phyloP scores from a whole-genome alignment of 2,113 vertebrate species.

The Taxidea taxus region DNA sequence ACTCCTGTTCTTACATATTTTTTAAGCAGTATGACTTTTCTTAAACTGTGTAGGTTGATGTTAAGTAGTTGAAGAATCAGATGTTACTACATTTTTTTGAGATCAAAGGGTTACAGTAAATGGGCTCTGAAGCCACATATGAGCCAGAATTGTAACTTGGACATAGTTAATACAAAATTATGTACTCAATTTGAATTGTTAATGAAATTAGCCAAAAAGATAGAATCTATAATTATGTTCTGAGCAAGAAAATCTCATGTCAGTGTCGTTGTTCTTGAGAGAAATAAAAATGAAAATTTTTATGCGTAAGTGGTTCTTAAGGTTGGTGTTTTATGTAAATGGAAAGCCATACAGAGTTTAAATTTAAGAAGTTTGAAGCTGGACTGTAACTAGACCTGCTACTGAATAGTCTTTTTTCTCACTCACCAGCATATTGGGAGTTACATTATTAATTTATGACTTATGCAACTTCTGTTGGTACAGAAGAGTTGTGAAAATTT shows the following conservation, averaged over 20 bases:
- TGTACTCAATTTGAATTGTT: conserved; percentile 36
- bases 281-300: conserved; percentile 42
- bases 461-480: conserved; percentile 6
- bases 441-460: conserved; percentile 4
- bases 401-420: not conserved
- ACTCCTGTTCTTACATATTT: not conserved
- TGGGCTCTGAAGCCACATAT: not conserved
- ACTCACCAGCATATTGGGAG: not conserved
- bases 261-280: conserved; percentile 38
- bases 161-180: conserved; percentile 20
- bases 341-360: conserved; percentile 17
- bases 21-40: conserved; percentile 14
- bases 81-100: not conserved
- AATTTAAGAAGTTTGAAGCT: conserved; percentile 30
- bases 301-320: not conserved
- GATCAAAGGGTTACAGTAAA: conserved; percentile 12
- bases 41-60: not conserved
- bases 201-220: conserved; percentile 54
- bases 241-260: conserved; percentile 35
- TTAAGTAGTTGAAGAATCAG: not conserved
- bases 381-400: not conserved
- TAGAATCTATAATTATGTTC: conserved; percentile 38
- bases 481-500: conserved; percentile 40
- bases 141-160: not conserved
- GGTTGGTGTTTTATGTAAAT: conserved; percentile 29